Base-by-base conservation (phyloP, 2,113 vertebrate species). In the Ciconia stormi region DNA sequence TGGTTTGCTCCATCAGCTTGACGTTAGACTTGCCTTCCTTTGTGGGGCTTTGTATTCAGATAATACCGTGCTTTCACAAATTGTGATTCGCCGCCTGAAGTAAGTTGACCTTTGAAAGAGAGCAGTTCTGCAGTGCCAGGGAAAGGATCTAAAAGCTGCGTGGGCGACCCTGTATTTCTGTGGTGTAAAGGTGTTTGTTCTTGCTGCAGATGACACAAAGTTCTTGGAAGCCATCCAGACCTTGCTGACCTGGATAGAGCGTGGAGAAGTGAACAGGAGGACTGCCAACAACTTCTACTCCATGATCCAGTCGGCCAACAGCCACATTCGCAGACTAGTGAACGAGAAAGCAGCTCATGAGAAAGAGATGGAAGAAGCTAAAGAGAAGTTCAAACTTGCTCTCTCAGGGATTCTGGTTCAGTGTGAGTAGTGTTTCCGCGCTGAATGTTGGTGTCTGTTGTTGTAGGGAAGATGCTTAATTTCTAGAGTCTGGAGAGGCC, bases 221-320 rank as follows among this genome's bases (percentile, higher is more conserved):
- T 99, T 99, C 97, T 94, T 98, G 1, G 99, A 99, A 96, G 99
- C 99, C 3, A 99, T 99, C 63, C 99, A 99, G 47, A 99, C 99
- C 26, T 98, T 99, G 95, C 97, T 99, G 82, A 99, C 99, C 62
- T 99, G 99, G 99, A 98, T 99, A 94, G 99, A 99, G 36, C 98
- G 99, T 15, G 99, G 99, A 3, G 99, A 99, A 65, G 99, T 99
- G 87, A 99, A 99, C 98, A 99, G 99, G 36, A 98, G 99, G 65
- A 99, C 99, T 5, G 99, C 99, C 96, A 99, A 99, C 98, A 99
- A 99, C 98, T 99, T 99, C 98, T 99, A 99, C 97, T 99, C 99
- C 89, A 99, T 99, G 99, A 99, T 99, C 98, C 99, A 99, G 97
- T 99, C 99, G 0, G 99, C 99, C 88, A 99, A 99, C 96, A 99